A percentile compares a stretch with the other conserved stretches of the same genome.
phyloP scores from a whole-genome alignment of 2,888 invertebrate genomes.

The Brachynemurus nebulosus region DNA sequence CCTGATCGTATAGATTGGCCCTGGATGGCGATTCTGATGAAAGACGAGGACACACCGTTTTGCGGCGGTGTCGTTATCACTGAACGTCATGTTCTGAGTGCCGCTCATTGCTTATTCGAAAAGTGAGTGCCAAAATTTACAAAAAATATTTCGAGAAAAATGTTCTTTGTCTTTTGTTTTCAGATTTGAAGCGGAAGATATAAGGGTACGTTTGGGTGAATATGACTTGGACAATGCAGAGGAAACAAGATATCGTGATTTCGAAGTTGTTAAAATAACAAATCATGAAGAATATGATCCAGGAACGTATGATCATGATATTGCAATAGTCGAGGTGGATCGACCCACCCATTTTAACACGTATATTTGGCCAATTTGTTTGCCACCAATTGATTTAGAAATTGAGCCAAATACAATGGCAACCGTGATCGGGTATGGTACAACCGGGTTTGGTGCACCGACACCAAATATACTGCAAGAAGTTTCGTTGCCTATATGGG shows the following conservation, averaged over 20 bases:
- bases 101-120: slow-evolving; percentile 57
- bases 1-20: slow-evolving; percentile 51
- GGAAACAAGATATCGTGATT: slow-evolving; percentile 58
- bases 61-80: slow-evolving; percentile 75
- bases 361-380: slow-evolving; percentile 74
- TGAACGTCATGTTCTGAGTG: slow-evolving; percentile 62
- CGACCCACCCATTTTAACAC: slow-evolving; percentile 54
- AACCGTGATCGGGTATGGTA: slow-evolving; percentile 69
- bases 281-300: slow-evolving; percentile 54
- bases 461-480: slow-evolving; percentile 55
- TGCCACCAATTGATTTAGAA: slow-evolving; percentile 49
- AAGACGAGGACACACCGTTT: slow-evolving; percentile 45
- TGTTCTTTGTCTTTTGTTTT: slow-evolving; percentile 17
- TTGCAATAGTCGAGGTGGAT: slow-evolving; percentile 56
- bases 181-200: slow-evolving; percentile 43
- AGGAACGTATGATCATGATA: slow-evolving; percentile 58
- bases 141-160: neutral
- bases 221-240: slow-evolving; percentile 55
- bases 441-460: slow-evolving; percentile 54
- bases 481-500: slow-evolving; percentile 67
- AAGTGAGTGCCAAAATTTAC: slow-evolving; percentile 23
- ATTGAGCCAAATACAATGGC: slow-evolving; percentile 44
- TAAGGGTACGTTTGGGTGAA: slow-evolving; percentile 64
- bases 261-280: slow-evolving; percentile 48
- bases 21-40: slow-evolving; percentile 69